These are phyloP conservation scores for Gasteruption jaculator DNA, from an alignment of 2,888 invertebrate species.

Conservation along the genomic window DNA sequence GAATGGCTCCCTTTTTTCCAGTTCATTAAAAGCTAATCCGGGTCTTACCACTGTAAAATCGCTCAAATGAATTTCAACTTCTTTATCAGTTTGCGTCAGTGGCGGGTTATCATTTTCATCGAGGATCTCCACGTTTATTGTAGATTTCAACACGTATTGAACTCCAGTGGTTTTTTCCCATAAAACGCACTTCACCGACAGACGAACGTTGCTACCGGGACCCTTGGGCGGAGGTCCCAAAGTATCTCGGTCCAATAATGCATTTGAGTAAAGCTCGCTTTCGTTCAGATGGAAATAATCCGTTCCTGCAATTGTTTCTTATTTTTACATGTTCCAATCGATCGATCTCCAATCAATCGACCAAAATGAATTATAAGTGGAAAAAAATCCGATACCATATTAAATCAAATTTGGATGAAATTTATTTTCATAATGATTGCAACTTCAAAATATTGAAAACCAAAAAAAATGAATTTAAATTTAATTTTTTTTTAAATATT, in stretches of 20 bases:
- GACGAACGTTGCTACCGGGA: slow-evolving; percentile 41
- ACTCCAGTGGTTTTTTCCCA: slow-evolving; percentile 45
- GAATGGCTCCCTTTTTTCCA: slow-evolving; percentile 32
- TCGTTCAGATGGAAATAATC: slow-evolving; percentile 49
- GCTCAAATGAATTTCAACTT: slow-evolving; percentile 39
- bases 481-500: no score
- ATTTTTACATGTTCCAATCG: background rate
- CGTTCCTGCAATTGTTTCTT: slow-evolving; percentile 32
- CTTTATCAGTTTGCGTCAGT: slow-evolving; percentile 41
- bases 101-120: slow-evolving; percentile 55
- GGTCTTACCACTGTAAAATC: slow-evolving; percentile 40
- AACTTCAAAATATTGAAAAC: no score
- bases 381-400: no score
- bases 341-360: no score
- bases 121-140: slow-evolving; percentile 53
- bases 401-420: no score
- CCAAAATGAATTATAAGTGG: no score
- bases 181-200: slow-evolving; percentile 51
- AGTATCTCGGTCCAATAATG: slow-evolving; percentile 52
- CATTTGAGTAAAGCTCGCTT: slow-evolving; percentile 49
- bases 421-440: no score
- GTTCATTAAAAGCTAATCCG: no score
- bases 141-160: slow-evolving; percentile 40
- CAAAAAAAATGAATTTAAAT: no score
- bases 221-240: slow-evolving; percentile 40